phyloP scores from a whole-genome alignment of 2,113 vertebrate genomes.

The Murina feae region DNA sequence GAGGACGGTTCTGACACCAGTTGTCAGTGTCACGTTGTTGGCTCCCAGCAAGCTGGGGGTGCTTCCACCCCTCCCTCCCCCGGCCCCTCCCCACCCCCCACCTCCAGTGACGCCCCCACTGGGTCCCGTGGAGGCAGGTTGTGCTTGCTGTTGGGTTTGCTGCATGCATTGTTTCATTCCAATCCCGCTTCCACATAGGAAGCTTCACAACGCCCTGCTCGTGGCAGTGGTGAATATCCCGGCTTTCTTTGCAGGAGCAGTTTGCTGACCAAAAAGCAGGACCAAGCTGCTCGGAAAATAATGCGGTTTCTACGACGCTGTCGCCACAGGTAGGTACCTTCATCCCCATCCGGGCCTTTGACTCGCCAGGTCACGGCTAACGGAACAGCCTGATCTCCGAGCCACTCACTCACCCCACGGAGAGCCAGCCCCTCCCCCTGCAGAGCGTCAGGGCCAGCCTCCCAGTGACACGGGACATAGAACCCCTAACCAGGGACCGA shows the following conservation, averaged over 20 bases:
- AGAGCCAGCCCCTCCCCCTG: not conserved
- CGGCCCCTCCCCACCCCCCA: too few species aligned
- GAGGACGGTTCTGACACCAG: not conserved
- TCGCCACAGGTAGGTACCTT: slow-evolving; percentile 98
- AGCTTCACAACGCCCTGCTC: not conserved
- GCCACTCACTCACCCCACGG: not conserved
- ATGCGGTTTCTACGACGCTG: slow-evolving; percentile 99
- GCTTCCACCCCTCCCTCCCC: not conserved
- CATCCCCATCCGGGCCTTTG: not conserved
- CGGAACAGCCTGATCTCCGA: not conserved
- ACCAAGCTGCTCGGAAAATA: slow-evolving; percentile 99
- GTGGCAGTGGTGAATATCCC: not conserved
- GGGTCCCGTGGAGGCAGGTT: accelerated
- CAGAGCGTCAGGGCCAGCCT: not conserved
- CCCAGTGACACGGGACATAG: not conserved
- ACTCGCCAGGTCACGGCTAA: not conserved
- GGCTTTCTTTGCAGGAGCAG: slow-evolving; percentile 87
- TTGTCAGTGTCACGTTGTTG: too few species aligned
- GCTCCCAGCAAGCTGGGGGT: too few species aligned
- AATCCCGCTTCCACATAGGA: not conserved
- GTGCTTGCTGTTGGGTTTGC: not conserved
- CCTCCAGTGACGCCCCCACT: accelerated
- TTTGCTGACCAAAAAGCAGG: slow-evolving; percentile 98
- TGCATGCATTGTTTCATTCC: not conserved
- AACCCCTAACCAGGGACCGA: not conserved